Evolutionary conservation across 2,888 invertebrate genomes (phyloP).

Genomic region (Branchinecta sandiegonensis): DNA sequence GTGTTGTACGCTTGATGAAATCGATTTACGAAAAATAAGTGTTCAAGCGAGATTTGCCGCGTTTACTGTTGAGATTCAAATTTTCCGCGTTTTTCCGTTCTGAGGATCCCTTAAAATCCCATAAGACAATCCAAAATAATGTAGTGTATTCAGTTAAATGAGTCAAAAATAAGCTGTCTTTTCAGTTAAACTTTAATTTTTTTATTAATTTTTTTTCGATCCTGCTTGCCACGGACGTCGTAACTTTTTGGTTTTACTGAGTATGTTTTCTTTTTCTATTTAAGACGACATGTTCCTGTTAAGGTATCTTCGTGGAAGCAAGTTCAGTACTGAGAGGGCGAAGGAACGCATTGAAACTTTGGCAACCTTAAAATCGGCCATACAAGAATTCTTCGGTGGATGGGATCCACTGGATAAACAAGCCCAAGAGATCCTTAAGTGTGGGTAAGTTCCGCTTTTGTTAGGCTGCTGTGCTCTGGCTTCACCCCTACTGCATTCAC

Average conservation of each 20-base stretch:
- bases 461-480: background rate
- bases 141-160: too few relatives aligned
- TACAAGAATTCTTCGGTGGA: slow-evolving; percentile 64
- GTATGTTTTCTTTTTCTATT: background rate
- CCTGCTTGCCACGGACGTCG: too few relatives aligned
- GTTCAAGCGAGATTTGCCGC: too few relatives aligned
- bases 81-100: too few relatives aligned
- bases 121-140: too few relatives aligned
- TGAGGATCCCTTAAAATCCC: too few relatives aligned
- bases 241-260: background rate
- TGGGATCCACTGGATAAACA: slow-evolving; percentile 57
- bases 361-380: slow-evolving; percentile 66
- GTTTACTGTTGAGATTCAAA: too few relatives aligned
- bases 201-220: too few relatives aligned
- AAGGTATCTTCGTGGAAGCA: slow-evolving; percentile 69
- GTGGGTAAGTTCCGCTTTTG: slow-evolving; percentile 46
- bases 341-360: slow-evolving; percentile 75
- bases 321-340: slow-evolving; percentile 69
- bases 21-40: too few relatives aligned
- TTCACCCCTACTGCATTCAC: background rate
- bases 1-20: too few relatives aligned
- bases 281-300: slow-evolving; percentile 59
- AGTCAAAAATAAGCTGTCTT: too few relatives aligned
- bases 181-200: too few relatives aligned
- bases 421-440: slow-evolving; percentile 48